Base-by-base conservation (phyloP, 1,140 invertebrate genomes). In the Drosophila triauraria region DNA sequence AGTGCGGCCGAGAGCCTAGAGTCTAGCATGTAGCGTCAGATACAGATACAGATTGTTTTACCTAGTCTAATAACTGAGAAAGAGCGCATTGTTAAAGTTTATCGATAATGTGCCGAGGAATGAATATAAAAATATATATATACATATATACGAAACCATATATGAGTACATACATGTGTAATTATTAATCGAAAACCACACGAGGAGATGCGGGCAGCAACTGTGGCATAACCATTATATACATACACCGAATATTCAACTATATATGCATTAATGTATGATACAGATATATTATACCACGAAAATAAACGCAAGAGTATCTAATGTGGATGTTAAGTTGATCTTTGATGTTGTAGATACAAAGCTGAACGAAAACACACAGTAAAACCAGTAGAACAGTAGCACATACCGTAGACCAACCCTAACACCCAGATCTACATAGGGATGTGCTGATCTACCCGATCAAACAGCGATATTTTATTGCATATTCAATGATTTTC, bases 331-430 rank as follows among this genome's bases (percentile, higher is more conserved):
- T 78, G 80, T 88, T 77, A 78, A 80, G 84, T 87, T 87, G 54
- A 90, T 70, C 74, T 90, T 90, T 78, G 67, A 88, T 88, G 84
- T 88, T 88, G 81, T 88, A 88, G 81, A 90, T 78, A 84, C 74
- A 59, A 70, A 64, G 64, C 44, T 17, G 27, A 48, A 47, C 30
- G 38, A 42, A 54, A 32, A 57, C 38, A 9, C 56, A 50, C 44
- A 40, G 53, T 40, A 25, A 40, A 56, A 20, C 53, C 51, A 56
- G 57, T 54, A 58, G 48, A 20, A 35, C 51, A 56, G 57, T 54
- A 58, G 48, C 43, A n/a, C 42, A n/a, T 35, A 32, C 62, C 46
- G 61, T 40, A 75, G 23, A 59, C n/a, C 15, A 23, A n/a, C 54
- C 62, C 15, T 5, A 63, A 35, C 61, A 50, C 42, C 23, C 58